Conservation (phyloP, 2,888 invertebrate genomes). For the Tinea semifulvella region DNA sequence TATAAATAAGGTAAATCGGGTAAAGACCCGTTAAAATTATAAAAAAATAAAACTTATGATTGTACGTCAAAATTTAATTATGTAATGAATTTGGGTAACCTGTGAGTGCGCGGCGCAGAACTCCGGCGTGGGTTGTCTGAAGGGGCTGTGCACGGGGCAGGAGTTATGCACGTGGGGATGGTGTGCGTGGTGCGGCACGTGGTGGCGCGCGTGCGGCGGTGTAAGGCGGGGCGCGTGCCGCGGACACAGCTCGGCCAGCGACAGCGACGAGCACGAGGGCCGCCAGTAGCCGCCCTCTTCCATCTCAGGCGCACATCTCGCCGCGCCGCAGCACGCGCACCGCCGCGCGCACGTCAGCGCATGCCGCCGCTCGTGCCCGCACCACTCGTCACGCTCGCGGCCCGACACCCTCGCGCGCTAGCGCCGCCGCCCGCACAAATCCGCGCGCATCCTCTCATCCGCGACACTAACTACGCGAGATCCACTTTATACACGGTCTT, state of each 20-base stretch:
- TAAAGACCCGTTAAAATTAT: too few relatives aligned
- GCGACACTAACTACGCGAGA: constrained; percentile 18
- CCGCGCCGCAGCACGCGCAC: constrained; percentile 64
- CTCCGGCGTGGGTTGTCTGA: constrained; percentile 67
- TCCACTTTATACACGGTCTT: constrained; percentile 21
- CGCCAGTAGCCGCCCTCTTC: constrained; percentile 63
- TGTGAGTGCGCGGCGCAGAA: constrained; percentile 60
- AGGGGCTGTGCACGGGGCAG: constrained; percentile 81
- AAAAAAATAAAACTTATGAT: too few relatives aligned
- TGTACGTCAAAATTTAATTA: neutral
- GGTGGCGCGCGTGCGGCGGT: constrained; percentile 23
- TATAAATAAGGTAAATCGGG: too few relatives aligned
- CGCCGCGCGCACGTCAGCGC: constrained; percentile 63
- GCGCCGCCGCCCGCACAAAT: constrained; percentile 52
- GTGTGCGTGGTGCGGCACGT: constrained; percentile 31
- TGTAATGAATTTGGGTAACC: too few relatives aligned
- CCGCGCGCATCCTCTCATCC: constrained; percentile 54
- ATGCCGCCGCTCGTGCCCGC: constrained; percentile 63
- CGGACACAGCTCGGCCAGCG: constrained; percentile 57
- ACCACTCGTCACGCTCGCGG: constrained; percentile 63
- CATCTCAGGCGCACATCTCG: constrained; percentile 61
- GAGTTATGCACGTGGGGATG: constrained; percentile 50
- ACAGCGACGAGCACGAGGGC: constrained; percentile 61
- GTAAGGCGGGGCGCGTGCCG: constrained; percentile 52
- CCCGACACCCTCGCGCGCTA: constrained; percentile 61